Conservation (phyloP, 2,797 vertebrate species). For the Eulemur albifrons region DNA sequence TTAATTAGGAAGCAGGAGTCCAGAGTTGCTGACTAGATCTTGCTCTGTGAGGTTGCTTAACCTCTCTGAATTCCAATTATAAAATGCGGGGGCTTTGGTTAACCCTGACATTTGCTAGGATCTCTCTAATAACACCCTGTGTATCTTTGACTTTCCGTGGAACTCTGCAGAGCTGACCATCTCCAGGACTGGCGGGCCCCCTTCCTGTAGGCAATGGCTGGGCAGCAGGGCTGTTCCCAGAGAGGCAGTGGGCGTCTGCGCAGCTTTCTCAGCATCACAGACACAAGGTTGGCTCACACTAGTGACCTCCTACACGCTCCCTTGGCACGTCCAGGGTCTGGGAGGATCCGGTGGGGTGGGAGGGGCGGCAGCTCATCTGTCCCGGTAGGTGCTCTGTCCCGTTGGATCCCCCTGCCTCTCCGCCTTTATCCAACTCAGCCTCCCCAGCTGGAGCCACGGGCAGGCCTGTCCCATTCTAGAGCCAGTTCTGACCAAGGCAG, state of each 20-base stretch:
- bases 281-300: neutral
- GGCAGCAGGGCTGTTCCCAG: neutral
- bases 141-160: neutral
- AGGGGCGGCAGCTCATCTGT: neutral
- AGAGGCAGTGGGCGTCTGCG: too few relatives aligned
- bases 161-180: neutral
- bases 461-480: neutral
- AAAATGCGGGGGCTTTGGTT: neutral
- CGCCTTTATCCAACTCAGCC: neutral
- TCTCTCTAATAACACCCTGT: neutral
- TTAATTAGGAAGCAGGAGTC: neutral
- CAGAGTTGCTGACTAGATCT: neutral
- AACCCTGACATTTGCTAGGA: neutral
- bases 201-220: neutral
- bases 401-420: neutral
- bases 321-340: neutral
- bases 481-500: constrained; percentile 57
- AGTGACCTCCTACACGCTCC: neutral
- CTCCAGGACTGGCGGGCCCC: neutral
- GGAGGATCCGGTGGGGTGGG: neutral
- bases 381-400: neutral
- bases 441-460: neutral
- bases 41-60: neutral
- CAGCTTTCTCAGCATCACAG: neutral
- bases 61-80: neutral